A percentile compares a stretch with the other conserved stretches of the same genome.
Conservation (phyloP, 2,113 vertebrate genomes). For the Mus spicilegus region DNA sequence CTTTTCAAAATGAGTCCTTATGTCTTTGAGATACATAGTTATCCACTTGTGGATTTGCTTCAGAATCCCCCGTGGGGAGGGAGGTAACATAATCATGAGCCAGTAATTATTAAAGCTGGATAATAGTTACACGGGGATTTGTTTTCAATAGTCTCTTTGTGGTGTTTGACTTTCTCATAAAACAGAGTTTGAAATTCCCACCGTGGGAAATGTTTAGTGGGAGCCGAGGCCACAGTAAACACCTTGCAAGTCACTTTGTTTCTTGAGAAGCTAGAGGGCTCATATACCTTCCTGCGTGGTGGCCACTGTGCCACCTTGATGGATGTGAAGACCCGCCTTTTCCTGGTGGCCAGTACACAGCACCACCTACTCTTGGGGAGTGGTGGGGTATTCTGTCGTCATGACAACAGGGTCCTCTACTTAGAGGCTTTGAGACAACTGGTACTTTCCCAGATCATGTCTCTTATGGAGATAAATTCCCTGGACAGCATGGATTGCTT, state of each 20-base stretch:
- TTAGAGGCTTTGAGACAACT: neutral
- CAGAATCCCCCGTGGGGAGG: neutral
- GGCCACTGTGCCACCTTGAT: too few relatives aligned
- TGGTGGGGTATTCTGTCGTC: neutral
- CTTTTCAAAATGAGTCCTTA: neutral
- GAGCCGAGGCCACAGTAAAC: neutral
- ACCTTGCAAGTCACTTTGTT: neutral
- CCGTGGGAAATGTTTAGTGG: neutral
- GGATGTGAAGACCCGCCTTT: neutral
- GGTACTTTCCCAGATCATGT: conserved; percentile 15
- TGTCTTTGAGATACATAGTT: conserved; percentile 12
- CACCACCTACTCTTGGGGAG: neutral
- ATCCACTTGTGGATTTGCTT: neutral
- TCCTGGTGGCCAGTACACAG: too few relatives aligned
- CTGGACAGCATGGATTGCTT: neutral
- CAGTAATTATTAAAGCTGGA: neutral
- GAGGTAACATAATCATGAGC: neutral
- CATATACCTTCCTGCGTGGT: neutral
- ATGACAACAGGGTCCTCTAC: neutral
- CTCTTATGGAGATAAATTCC: neutral
- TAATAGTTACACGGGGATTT: neutral
- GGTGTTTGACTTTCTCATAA: neutral
- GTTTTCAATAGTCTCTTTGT: neutral
- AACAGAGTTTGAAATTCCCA: neutral
- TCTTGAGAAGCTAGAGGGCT: neutral